Evolutionary conservation across 2,113 vertebrate species (phyloP).

Genomic region (Protobothrops flavoviridis): DNA sequence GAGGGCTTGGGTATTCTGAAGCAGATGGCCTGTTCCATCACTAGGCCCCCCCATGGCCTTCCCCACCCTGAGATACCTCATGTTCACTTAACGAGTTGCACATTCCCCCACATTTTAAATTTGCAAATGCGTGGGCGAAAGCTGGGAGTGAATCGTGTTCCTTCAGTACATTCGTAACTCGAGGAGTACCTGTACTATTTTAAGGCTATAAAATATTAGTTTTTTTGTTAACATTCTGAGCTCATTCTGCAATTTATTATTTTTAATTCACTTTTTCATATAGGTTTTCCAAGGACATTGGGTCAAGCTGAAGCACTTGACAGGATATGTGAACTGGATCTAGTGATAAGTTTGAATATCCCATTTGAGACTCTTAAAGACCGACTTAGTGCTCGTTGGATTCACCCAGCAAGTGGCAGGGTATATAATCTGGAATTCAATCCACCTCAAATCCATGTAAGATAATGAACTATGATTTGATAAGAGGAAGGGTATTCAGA

Average conservation of each 20-base stretch:
- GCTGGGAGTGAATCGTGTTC: too few species aligned
- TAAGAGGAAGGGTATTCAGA: not conserved
- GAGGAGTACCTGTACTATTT: not conserved
- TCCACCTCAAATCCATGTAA: slow-evolving; percentile 81
- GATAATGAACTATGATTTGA: not conserved
- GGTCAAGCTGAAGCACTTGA: slow-evolving; percentile 85
- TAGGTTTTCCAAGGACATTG: slow-evolving; percentile 90
- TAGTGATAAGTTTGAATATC: slow-evolving; percentile 92
- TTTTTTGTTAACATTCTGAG: not conserved
- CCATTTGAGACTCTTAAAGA: slow-evolving; percentile 91
- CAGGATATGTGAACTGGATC: slow-evolving; percentile 79
- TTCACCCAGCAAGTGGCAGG: slow-evolving; percentile 86
- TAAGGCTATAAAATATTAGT: not conserved
- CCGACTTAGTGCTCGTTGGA: slow-evolving; percentile 88
- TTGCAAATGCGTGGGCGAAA: too few species aligned
- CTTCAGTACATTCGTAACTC: too few species aligned
- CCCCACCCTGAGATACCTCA: too few species aligned
- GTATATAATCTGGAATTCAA: slow-evolving; percentile 98
- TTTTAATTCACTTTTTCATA: not conserved
- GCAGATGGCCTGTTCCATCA: too few species aligned
- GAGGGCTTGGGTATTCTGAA: too few species aligned
- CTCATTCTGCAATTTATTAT: not conserved
- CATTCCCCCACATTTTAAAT: too few species aligned
- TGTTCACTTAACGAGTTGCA: too few species aligned
- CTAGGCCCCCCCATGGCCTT: too few species aligned